Conservation (phyloP, 2,888 invertebrate genomes). For the Crocallis elinguaria region DNA sequence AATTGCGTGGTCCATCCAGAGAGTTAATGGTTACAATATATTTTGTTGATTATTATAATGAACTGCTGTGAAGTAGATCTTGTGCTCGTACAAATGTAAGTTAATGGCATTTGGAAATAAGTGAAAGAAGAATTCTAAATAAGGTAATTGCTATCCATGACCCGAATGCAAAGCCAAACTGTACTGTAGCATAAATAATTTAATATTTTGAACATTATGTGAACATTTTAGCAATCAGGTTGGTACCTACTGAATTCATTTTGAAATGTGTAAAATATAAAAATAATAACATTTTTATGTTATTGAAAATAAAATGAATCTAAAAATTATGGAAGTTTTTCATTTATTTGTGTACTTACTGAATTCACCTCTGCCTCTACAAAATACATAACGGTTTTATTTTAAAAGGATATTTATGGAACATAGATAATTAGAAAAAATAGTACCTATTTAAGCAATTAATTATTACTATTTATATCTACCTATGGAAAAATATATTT, state of each 20-base stretch:
- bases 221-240: constrained; percentile 77
- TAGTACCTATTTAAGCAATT: too few species aligned
- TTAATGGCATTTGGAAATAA: constrained; percentile 80
- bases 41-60: constrained; percentile 79
- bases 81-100: constrained; percentile 75
- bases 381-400: too few species aligned
- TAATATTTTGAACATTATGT: constrained; percentile 71
- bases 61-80: constrained; percentile 75
- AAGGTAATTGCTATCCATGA: constrained; percentile 66
- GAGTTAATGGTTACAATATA: constrained; percentile 76
- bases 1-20: constrained; percentile 68
- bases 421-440: background rate
- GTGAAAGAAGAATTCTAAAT: constrained; percentile 77
- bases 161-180: constrained; percentile 73
- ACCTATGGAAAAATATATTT: too few species aligned
- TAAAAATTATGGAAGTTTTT: constrained; percentile 73
- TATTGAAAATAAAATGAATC: constrained; percentile 85
- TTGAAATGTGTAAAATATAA: constrained; percentile 81
- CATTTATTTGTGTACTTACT: constrained; percentile 34
- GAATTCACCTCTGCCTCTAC: too few species aligned
- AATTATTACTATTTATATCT: too few species aligned
- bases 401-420: background rate
- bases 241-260: constrained; percentile 79
- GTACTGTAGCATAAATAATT: constrained; percentile 68
- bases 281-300: constrained; percentile 85